These are phyloP conservation scores for Ceratitis capitata DNA, from an alignment of 1,140 invertebrate species.

Conservation along the genomic window DNA sequence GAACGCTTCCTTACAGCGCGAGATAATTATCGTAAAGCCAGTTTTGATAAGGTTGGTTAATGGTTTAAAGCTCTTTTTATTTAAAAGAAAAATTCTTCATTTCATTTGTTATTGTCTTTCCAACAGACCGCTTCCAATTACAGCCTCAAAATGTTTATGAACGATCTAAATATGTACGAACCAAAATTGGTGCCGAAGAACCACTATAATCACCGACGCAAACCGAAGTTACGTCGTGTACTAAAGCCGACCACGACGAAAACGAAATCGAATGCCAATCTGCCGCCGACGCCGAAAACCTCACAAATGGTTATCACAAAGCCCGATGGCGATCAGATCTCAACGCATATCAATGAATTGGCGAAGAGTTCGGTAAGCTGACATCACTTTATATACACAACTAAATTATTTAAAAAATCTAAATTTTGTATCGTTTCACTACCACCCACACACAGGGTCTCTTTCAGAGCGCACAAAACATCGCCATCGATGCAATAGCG, in stretches of 20 bases:
- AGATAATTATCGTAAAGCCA: conserved; percentile 43
- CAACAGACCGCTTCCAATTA: conserved; percentile 46
- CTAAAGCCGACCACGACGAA: not conserved
- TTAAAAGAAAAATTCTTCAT: not conserved
- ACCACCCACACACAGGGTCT: not conserved
- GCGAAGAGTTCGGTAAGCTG: not conserved
- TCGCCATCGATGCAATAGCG: not conserved
- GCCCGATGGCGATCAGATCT: conserved; percentile 13
- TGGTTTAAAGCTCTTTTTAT: not conserved
- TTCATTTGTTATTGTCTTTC: not conserved
- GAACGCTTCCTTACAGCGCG: conserved; percentile 52
- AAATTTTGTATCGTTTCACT: not conserved
- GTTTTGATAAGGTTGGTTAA: conserved; percentile 20
- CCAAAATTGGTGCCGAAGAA: conserved; percentile 52
- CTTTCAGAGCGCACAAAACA: not conserved
- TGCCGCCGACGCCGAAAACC: not conserved
- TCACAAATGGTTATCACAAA: conserved; percentile 19
- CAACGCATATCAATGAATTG: conserved; percentile 3
- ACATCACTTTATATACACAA: not conserved
- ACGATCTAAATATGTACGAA: conserved; percentile 57
- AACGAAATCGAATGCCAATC: not conserved
- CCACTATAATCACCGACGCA: not conserved
- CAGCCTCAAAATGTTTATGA: conserved; percentile 60
- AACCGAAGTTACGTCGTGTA: not conserved
- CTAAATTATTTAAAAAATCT: not conserved